Base-by-base conservation (phyloP, 1,140 invertebrate genomes). In the Dryas iulia region DNA sequence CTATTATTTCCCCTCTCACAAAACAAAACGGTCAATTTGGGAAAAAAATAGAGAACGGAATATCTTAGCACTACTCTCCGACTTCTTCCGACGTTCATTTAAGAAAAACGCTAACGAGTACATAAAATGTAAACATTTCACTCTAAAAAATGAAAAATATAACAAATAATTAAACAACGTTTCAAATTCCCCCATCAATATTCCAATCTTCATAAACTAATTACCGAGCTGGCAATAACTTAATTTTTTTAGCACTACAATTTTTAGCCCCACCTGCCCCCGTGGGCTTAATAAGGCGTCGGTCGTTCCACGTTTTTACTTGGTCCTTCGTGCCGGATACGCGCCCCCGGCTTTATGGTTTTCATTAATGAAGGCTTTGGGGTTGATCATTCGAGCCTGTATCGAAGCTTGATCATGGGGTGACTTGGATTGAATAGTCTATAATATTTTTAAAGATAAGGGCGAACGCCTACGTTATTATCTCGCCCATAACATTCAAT, bases 281-380 rank as follows among this genome's bases (percentile, higher is more conserved):
- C 72, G 81, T 76, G 79, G 82, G 82, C 83, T 79, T 88, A 88
- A 86, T 84, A 85, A 86, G 86, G 84, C 81, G 86, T 84, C 79
- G 83, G 76, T 79, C 82, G 82, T 81, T 84, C 81, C 79, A 78
- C 72, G 74, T 84, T 84, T 86, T 86, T 84, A 81, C 80, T 78
- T 83, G 77, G 76, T 80, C 79, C 77, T 83, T 72, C 71, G 75
- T 74, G 76, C 79, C 80, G 78, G 82, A 82, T 82, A 68, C 76
- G 67, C 78, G 74, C 77, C 83, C 82, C 79, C 79, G 76, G 78
- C 77, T 83, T 86, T 84, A 85, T 81, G 86, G 83, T 88, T 86
- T 87, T 81, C 84, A 88, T 88, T 87, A 88, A 87, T 87, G 86
- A 88, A 84, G 84, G 86, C 86, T 83, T 83, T 79, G 73, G 83